Evolutionary conservation across 2,113 vertebrate genomes (phyloP).

Genomic region (Xenopus borealis): DNA sequence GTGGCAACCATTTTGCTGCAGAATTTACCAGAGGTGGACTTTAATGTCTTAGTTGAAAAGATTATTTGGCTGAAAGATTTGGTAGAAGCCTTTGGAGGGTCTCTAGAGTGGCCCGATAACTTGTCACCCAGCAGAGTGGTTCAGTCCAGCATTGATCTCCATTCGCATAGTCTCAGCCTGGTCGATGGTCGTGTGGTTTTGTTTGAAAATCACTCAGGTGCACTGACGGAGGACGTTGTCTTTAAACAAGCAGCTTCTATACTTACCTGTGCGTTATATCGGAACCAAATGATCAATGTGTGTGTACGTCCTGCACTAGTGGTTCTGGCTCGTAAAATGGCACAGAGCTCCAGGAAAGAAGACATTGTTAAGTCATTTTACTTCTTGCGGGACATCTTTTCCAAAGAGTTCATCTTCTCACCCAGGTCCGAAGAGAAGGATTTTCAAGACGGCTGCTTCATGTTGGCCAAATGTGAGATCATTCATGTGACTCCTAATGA

Average conservation of each 20-base stretch:
- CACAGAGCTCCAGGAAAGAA: slow-evolving; percentile 80
- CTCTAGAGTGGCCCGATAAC: slow-evolving; percentile 87
- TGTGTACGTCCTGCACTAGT: slow-evolving; percentile 84
- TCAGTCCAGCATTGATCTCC: slow-evolving; percentile 71
- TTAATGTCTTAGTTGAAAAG: slow-evolving; percentile 71
- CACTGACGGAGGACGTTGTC: slow-evolving; percentile 63
- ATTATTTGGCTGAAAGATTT: slow-evolving; percentile 83
- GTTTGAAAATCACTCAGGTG: slow-evolving; percentile 48
- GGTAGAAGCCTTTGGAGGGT: slow-evolving; percentile 79
- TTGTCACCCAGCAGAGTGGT: slow-evolving; percentile 68
- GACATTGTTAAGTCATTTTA: slow-evolving; percentile 79
- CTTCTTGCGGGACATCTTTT: slow-evolving; percentile 80
- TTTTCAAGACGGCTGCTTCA: slow-evolving; percentile 89
- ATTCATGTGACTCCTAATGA: slow-evolving; percentile 73
- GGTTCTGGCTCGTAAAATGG: slow-evolving; percentile 71
- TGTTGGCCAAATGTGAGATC: slow-evolving; percentile 78
- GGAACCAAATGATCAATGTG: slow-evolving; percentile 86
- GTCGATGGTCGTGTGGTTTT: slow-evolving; percentile 69
- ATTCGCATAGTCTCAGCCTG: slow-evolving; percentile 68
- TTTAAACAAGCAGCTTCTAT: slow-evolving; percentile 66
- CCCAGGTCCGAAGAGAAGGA: slow-evolving; percentile 85
- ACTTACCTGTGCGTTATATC: slow-evolving; percentile 84
- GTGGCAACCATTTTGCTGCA: slow-evolving; percentile 79
- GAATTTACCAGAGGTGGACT: slow-evolving; percentile 68
- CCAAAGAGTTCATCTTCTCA: slow-evolving; percentile 90